Conservation (phyloP, 2,888 invertebrate species). For the Papilio demoleus region DNA sequence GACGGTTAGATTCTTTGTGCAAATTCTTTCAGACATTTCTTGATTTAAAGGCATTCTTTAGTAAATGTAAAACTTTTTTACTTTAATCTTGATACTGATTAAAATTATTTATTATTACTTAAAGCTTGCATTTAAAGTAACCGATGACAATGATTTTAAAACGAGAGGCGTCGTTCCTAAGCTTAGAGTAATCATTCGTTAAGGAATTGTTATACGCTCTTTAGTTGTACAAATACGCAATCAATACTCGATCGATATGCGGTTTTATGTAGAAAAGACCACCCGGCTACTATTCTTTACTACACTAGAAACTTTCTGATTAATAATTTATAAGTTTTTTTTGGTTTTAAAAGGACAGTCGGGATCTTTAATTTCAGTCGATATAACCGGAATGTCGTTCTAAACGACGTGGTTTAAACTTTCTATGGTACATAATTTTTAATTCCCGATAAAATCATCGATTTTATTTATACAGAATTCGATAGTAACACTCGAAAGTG, state of each 20-base stretch:
- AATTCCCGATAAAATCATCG: slow-evolving; percentile 30
- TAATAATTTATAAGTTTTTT: neutral
- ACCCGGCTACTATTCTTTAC: slow-evolving; percentile 17
- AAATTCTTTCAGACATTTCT: neutral
- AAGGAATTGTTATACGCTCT: slow-evolving; percentile 45
- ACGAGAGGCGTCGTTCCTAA: slow-evolving; percentile 43
- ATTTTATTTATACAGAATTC: slow-evolving; percentile 14
- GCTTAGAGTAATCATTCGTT: slow-evolving; percentile 58
- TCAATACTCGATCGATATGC: neutral
- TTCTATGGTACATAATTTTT: neutral
- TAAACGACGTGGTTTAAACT: too few species aligned
- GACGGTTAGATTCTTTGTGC: neutral
- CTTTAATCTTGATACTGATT: too few species aligned
- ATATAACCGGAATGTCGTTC: too few species aligned
- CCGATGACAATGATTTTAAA: slow-evolving; percentile 52
- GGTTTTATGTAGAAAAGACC: slow-evolving; percentile 29
- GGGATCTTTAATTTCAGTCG: too few species aligned
- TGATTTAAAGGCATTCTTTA: too few species aligned
- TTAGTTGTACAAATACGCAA: slow-evolving; percentile 27
- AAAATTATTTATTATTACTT: too few species aligned
- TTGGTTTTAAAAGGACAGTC: too few species aligned
- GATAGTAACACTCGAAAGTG: slow-evolving; percentile 21
- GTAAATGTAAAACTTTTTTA: too few species aligned
- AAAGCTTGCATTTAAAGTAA: slow-evolving; percentile 58
- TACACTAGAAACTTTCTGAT: neutral